These are phyloP conservation scores for Drosophila algonquin DNA, from an alignment of 2,888 invertebrate species.

Conservation along the genomic window DNA sequence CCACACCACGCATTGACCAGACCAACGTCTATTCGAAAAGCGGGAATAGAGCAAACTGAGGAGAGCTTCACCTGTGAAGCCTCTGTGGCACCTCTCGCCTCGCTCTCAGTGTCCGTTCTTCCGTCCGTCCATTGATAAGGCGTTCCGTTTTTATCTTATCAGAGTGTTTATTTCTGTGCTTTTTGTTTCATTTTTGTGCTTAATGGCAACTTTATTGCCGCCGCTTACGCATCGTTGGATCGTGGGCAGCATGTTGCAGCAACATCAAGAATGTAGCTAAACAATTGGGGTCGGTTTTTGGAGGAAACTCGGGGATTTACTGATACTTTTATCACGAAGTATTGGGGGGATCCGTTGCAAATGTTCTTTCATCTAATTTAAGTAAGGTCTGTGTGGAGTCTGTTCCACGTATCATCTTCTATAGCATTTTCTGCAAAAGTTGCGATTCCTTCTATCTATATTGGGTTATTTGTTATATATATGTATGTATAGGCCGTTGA, in stretches of 20 bases:
- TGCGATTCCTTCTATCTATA: no score
- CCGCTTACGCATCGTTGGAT: slow-evolving; percentile 26
- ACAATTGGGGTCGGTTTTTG: not conserved
- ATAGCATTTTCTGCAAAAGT: no score
- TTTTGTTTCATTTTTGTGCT: slow-evolving; percentile 16
- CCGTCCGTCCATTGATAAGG: slow-evolving; percentile 46
- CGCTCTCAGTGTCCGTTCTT: not conserved
- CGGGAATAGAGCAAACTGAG: slow-evolving; percentile 50
- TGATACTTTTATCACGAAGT: no score
- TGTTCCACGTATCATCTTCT: no score
- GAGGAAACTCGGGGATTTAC: no score
- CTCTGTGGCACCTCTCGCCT: slow-evolving; percentile 7
- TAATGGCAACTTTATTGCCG: slow-evolving; percentile 38
- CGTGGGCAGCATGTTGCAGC: slow-evolving; percentile 16
- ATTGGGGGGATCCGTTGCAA: no score
- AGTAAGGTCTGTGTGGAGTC: no score
- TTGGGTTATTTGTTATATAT: no score
- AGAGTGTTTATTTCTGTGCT: slow-evolving; percentile 7
- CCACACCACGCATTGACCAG: slow-evolving; percentile 33
- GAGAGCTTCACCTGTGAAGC: slow-evolving; percentile 13
- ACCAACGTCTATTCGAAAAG: slow-evolving; percentile 63
- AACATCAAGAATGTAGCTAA: slow-evolving; percentile 23
- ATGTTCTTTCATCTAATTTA: no score
- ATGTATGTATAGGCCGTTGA: no score
- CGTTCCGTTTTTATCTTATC: slow-evolving; percentile 60